Conservation (phyloP, 2,113 vertebrate genomes). For the Mola mola region DNA sequence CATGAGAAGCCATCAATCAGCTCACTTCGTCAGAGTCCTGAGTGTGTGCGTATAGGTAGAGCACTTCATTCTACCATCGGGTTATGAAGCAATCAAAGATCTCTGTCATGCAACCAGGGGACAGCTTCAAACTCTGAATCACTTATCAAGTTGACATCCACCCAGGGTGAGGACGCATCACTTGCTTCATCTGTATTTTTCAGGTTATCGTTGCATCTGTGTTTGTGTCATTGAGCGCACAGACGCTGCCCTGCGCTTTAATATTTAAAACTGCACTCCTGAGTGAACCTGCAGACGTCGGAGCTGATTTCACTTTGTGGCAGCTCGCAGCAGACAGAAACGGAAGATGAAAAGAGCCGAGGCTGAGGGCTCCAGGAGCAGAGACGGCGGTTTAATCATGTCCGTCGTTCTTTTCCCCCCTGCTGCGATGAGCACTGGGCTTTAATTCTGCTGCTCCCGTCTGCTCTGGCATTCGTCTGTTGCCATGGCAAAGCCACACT, state of each 20-base stretch:
- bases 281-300: conserved; percentile 4
- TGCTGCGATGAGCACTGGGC: conserved; percentile 59
- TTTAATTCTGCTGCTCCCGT: conserved; percentile 53
- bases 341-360: conserved; percentile 46
- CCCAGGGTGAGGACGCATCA: conserved; percentile 37
- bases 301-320: conserved; percentile 28
- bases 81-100: conserved; percentile 41
- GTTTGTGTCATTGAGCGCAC: conserved; percentile 24
- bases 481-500: conserved; percentile 71
- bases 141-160: conserved; percentile 39
- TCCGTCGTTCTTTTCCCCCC: conserved; percentile 49
- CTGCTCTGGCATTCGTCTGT: conserved; percentile 68
- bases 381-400: conserved; percentile 61
- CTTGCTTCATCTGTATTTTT: neutral
- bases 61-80: conserved; percentile 1
- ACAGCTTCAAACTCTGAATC: conserved; percentile 48
- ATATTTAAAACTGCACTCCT: conserved; percentile 7
- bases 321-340: conserved; percentile 31
- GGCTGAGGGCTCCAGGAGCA: conserved; percentile 46
- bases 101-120: conserved; percentile 35
- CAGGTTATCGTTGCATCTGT: neutral
- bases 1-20: conserved; percentile 45
- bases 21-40: conserved; percentile 10
- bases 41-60: neutral
- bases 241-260: no score